phyloP scores from a whole-genome alignment of 2,888 invertebrate species.

The Cheilosia impressa region DNA sequence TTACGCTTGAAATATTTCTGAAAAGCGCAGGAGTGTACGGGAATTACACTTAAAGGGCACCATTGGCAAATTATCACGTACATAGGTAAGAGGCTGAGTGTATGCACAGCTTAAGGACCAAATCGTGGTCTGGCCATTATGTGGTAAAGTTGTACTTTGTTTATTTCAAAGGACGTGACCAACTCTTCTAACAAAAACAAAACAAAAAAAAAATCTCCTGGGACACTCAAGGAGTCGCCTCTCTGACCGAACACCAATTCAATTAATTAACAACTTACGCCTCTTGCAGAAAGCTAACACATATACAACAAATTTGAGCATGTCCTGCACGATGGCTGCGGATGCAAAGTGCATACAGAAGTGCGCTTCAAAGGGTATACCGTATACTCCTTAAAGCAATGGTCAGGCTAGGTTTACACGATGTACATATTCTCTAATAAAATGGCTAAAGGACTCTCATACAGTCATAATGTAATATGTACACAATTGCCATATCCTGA shows the following conservation, averaged over 20 bases:
- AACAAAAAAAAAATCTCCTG: background rate
- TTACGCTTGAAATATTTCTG: constrained; percentile 44
- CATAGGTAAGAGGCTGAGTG: constrained; percentile 3
- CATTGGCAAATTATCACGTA: constrained; percentile 69
- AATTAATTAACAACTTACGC: background rate
- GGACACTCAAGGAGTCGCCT: background rate
- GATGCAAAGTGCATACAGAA: background rate
- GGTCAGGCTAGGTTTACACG: constrained; percentile 19
- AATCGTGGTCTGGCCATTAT: constrained; percentile 29
- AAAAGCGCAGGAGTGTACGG: constrained; percentile 56
- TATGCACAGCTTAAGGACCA: constrained; percentile 22
- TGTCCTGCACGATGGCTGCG: no score
- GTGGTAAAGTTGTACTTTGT: constrained; percentile 33
- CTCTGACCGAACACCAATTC: background rate
- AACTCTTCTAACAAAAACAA: background rate
- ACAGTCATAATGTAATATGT: background rate
- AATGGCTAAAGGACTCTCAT: constrained; percentile 12
- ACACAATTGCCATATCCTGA: constrained; percentile 2
- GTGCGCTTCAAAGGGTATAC: background rate
- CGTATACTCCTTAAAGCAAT: constrained; percentile 3
- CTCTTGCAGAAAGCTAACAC: no score
- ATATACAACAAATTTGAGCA: no score
- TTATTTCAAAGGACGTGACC: constrained; percentile 41
- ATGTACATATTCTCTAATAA: constrained; percentile 29
- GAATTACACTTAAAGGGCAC: constrained; percentile 66